These are phyloP conservation scores for Micromys minutus DNA, from an alignment of 2,113 vertebrate species.

Conservation along the genomic window DNA sequence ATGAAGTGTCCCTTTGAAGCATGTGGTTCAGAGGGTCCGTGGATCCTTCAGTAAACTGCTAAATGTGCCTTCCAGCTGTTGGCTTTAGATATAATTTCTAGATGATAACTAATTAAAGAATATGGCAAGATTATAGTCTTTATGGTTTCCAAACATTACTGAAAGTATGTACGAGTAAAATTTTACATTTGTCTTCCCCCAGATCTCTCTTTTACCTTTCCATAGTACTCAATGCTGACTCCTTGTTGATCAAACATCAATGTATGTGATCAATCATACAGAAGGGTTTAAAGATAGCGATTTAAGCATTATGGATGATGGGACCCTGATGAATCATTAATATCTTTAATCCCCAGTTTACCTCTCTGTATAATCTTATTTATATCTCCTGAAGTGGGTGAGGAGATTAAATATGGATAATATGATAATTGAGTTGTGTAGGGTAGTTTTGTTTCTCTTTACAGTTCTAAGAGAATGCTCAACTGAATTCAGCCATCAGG, in stretches of 20 bases:
- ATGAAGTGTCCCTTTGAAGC: too few relatives aligned
- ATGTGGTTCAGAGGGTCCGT: not conserved
- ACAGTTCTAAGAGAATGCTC: not conserved
- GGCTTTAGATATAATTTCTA: not conserved
- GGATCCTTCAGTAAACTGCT: accelerated
- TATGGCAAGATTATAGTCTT: not conserved
- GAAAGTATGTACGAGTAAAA: not conserved
- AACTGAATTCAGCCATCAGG: not conserved
- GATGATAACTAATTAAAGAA: not conserved
- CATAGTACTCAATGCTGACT: accelerated
- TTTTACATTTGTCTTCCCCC: not conserved
- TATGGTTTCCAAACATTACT: not conserved
- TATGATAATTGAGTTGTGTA: not conserved
- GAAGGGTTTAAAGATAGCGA: not conserved
- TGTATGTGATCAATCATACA: not conserved
- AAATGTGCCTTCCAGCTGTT: too few relatives aligned
- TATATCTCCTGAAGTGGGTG: not conserved
- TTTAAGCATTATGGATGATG: not conserved
- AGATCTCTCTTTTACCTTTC: not conserved
- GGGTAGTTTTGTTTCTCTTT: not conserved
- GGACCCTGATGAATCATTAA: accelerated
- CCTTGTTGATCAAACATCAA: too few relatives aligned
- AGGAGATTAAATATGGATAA: not conserved
- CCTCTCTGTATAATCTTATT: not conserved
- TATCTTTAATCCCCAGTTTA: not conserved